Base-by-base conservation (phyloP, 2,888 invertebrate genomes). In the Nomada fabriciana region DNA sequence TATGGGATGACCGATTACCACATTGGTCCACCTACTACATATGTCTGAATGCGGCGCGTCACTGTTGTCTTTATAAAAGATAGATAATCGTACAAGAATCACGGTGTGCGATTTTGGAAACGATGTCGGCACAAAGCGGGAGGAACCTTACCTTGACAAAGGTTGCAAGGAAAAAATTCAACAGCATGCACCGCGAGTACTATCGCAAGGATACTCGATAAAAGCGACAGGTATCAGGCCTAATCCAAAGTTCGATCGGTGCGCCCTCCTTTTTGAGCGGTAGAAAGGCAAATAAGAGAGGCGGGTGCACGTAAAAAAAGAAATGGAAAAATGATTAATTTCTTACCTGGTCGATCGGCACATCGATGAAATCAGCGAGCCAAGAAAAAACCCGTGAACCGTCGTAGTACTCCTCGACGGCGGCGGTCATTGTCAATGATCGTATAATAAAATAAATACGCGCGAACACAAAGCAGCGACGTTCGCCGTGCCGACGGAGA, bases 271-370 rank as follows among this genome's bases (percentile, higher is more conserved):
- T 67, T 80, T 67, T 76, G 2, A 50, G 53, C 53, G 76, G 59
- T 71, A n/a, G 43, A 55, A 43, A 75, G 57, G 53, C 59, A 70
- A 63, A 73, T 63, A 55, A 75, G 13, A 52, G n/a, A 65, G 36
- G 53, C 53, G 42, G 69, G 20, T 64, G 60, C 10, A 15, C 15
- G 20, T 9, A n/a, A 11, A 52, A 23, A 47, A 55, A 11, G 53
- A 63, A 61, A 11, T 20, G 88, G 20, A 74, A 63, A 4, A 7
- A 18, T 7, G n/a, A 36, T 47, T 25, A 13, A 42, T 20, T 43
- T 70, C 96, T 96, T 95, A 97, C 97, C 95, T 97, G 95, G 94
- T 98, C 97, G 91, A 97, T 95, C 70, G 97, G 96, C 86, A 98
- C 94, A 83, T 97, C 97, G 87, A 96, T 94, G 91, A 95, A 94